phyloP scores from a whole-genome alignment of 2,113 vertebrate genomes.

The Opisthocomus hoazin region DNA sequence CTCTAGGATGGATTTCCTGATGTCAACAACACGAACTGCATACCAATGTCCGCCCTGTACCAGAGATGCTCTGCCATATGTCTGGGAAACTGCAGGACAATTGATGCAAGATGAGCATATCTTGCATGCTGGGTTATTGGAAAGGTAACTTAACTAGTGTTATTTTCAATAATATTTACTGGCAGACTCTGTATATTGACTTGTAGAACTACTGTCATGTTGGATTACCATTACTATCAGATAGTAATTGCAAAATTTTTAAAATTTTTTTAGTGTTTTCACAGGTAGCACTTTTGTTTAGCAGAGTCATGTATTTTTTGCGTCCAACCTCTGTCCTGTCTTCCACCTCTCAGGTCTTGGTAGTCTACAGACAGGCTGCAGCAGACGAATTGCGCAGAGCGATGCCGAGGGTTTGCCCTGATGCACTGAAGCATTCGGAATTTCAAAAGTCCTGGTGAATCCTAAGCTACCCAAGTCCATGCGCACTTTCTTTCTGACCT shows the following conservation, averaged over 20 bases:
- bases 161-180: not conserved
- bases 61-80: not conserved
- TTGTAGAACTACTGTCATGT: not conserved
- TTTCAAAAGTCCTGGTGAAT: not conserved
- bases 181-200: not conserved
- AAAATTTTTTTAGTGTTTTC: not conserved
- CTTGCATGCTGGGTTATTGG: not conserved
- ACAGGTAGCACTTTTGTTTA: not conserved
- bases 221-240: not conserved
- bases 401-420: not conserved
- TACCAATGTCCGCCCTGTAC: not conserved
- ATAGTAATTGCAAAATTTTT: not conserved
- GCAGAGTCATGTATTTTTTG: not conserved
- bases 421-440: not conserved
- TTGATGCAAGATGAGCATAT: not conserved
- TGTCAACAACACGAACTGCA: not conserved
- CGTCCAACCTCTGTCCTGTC: not conserved
- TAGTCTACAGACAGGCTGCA: not conserved
- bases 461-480: not conserved
- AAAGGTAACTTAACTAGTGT: not conserved
- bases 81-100: not conserved
- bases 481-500: not conserved
- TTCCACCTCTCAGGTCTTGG: not conserved
- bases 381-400: not conserved
- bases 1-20: not conserved